These are phyloP conservation scores for Prinia subflava DNA, from an alignment of 2,113 vertebrate genomes.

Conservation along the genomic window DNA sequence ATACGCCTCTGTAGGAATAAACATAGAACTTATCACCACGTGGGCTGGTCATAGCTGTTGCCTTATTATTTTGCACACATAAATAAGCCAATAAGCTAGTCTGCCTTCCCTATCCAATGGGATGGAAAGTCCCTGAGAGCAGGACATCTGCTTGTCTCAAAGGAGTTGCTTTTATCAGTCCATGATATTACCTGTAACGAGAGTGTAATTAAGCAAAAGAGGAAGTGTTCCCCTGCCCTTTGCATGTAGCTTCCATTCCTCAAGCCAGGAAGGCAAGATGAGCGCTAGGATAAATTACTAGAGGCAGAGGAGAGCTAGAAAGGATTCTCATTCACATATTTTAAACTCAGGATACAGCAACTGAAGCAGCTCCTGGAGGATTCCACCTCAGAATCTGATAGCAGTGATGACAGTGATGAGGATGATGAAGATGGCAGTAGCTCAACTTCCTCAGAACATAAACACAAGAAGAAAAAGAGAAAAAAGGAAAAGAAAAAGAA, in stretches of 20 bases:
- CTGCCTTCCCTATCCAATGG: neutral
- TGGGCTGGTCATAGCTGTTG: neutral
- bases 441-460: conserved; percentile 74
- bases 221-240: neutral
- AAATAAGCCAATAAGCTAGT: neutral
- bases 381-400: conserved; percentile 84
- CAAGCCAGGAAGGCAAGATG: neutral
- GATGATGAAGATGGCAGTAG: conserved; percentile 73
- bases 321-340: neutral
- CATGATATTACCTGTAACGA: neutral
- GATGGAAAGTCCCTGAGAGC: neutral
- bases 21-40: neutral
- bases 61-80: neutral
- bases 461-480: conserved; percentile 79
- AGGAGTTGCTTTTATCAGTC: neutral
- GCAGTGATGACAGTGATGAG: conserved; percentile 34
- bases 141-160: neutral
- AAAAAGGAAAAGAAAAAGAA: conserved; percentile 78
- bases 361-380: conserved; percentile 90
- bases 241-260: neutral
- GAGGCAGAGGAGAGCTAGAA: neutral
- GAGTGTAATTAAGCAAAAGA: neutral
- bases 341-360: conserved; percentile 85
- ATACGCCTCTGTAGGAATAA: neutral
- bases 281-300: neutral